Base-by-base conservation (phyloP, 2,113 vertebrate genomes). In the Cochlearius cochlearius region DNA sequence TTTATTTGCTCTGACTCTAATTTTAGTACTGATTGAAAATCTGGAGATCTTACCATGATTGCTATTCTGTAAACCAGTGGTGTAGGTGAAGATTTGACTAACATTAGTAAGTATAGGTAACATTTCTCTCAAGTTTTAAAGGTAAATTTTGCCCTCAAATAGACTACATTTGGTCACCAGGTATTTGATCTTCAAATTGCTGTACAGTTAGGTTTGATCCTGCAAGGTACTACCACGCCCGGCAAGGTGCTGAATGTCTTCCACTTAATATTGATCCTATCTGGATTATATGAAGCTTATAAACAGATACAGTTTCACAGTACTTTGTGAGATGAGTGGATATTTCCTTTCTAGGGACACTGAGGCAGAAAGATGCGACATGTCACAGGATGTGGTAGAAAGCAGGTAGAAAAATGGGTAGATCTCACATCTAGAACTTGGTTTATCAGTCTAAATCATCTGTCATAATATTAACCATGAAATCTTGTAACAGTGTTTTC, bases 1-100 rank as follows among this genome's bases (percentile, higher is more conserved):
- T 95, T 95, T 97, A 95, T 96, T 97, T 96, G 90, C 79, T 95
- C 74, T 86, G 79, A 32, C 6, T 92, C 52, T 80, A 90, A 90
- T 93, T 94, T 95, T 86, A 93, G 58, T 88, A 36, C 91, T 1
- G 5, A 92, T 85, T 93, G 71, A 88, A 96, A 93, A 97, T 92
- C 55, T 60, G 53, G 66, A 91, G 56, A 73, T 97, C 50, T 92
- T 92, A 50, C 72, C 49, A 30, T 92, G 56, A 53, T 45, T 68
- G 39, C 36, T 92, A 3, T 72, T 93, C 66, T 87, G 39, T 82
- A 80, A 95, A 56, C 5, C 15, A 58, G 21, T 60, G 34, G 53
- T 12, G 38, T 25, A 56, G 45, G 14, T 91, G 32, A 81, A 79
- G 38, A 49, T 90, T 66, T 86, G 49, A 56, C 26, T 85, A 84